Evolutionary conservation across 2,113 vertebrate species (phyloP).

Genomic region (Channa argus): DNA sequence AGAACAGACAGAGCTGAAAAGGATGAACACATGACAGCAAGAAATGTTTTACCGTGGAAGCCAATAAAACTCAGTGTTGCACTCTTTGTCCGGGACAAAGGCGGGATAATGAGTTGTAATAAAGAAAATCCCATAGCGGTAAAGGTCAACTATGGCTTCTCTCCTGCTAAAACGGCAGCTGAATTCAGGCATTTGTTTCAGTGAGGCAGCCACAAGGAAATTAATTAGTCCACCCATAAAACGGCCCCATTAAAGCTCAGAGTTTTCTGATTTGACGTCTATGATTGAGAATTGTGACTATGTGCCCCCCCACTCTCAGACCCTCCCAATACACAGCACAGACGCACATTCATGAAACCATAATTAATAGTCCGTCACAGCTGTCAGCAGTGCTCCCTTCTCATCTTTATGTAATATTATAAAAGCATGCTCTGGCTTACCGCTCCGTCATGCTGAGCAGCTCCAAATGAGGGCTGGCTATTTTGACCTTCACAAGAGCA

Average conservation of each 20-base stretch:
- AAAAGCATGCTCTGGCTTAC: slow-evolving; percentile 71
- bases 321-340: slow-evolving; percentile 34
- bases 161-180: slow-evolving; percentile 21
- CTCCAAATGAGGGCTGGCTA: slow-evolving; percentile 72
- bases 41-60: slow-evolving; percentile 36
- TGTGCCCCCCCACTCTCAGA: neutral
- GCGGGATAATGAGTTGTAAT: slow-evolving; percentile 54
- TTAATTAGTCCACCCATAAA: slow-evolving; percentile 67
- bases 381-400: slow-evolving; percentile 69
- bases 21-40: slow-evolving; percentile 45
- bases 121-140: slow-evolving; percentile 51
- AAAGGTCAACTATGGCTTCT: slow-evolving; percentile 65
- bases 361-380: slow-evolving; percentile 78
- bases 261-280: slow-evolving; percentile 64
- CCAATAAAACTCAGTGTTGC: slow-evolving; percentile 41
- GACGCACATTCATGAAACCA: slow-evolving; percentile 61
- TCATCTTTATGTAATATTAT: slow-evolving; percentile 76
- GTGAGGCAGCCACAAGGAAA: slow-evolving; percentile 50
- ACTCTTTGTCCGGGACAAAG: slow-evolving; percentile 49
- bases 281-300: slow-evolving; percentile 67
- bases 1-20: slow-evolving; percentile 47
- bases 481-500: slow-evolving; percentile 80
- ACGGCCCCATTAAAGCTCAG: slow-evolving; percentile 61
- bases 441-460: slow-evolving; percentile 75
- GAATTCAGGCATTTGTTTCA: slow-evolving; percentile 50